phyloP scores from a whole-genome alignment of 1,140 invertebrate species.

The Lepidurus arcticus region DNA sequence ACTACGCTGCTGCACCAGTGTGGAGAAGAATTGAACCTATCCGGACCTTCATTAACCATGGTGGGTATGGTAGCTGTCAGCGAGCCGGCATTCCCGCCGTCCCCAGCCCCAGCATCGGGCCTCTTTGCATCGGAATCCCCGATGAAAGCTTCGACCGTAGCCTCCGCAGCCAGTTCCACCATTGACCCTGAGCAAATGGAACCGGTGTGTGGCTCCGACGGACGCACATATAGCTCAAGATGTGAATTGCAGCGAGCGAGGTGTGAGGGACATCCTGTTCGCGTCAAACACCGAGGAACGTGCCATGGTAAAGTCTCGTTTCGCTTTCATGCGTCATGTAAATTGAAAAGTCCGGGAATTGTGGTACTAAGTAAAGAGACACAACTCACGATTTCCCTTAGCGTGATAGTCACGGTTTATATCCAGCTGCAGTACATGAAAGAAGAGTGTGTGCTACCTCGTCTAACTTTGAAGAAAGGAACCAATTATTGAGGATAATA shows the following conservation, averaged over 20 bases:
- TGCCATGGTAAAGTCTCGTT: constrained; percentile 56
- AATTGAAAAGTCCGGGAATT: background rate
- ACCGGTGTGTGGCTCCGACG: constrained; percentile 73
- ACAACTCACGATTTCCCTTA: background rate
- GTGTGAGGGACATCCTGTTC: constrained; percentile 60
- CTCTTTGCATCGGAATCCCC: constrained; percentile 5
- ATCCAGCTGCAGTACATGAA: background rate
- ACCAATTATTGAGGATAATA: constrained; percentile 1
- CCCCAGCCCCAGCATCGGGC: background rate
- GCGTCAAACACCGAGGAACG: constrained; percentile 61
- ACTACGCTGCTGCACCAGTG: constrained; percentile 30
- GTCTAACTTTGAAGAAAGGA: background rate
- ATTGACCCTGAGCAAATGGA: constrained; percentile 35
- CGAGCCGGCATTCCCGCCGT: background rate
- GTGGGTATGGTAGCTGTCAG: constrained; percentile 17
- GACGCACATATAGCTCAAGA: constrained; percentile 65
- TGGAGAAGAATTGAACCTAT: constrained; percentile 29
- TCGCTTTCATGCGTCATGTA: constrained; percentile 28
- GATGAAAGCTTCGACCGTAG: constrained; percentile 14
- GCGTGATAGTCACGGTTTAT: background rate
- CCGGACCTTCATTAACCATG: constrained; percentile 11
- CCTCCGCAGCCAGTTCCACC: background rate
- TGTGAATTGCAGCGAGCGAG: constrained; percentile 69
- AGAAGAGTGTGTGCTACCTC: background rate
- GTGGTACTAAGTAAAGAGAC: background rate